Conservation (phyloP, 2,113 vertebrate genomes). For the Phycodurus eques region DNA sequence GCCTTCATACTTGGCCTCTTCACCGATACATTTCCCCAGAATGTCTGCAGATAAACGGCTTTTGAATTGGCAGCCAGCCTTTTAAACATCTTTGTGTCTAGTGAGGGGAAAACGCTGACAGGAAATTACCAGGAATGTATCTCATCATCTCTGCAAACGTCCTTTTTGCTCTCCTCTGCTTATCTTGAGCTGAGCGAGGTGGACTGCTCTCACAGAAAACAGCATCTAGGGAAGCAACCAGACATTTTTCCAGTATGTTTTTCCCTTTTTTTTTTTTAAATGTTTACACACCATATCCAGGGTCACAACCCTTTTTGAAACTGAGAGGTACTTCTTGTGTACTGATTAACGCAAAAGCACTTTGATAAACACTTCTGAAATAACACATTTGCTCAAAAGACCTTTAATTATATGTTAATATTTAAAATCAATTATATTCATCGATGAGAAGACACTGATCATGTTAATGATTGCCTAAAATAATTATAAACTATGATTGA, state of each 20-base stretch:
- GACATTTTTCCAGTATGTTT: not conserved
- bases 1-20: slow-evolving; percentile 91
- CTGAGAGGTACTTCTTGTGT: not conserved
- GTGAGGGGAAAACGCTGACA: slow-evolving; percentile 2
- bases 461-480: too few species aligned
- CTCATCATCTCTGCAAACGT: slow-evolving; percentile 94
- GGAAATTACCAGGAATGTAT: slow-evolving; percentile 87
- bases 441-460: too few species aligned
- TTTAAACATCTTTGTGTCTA: not conserved
- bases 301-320: not conserved
- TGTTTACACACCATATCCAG: not conserved
- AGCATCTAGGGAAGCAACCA: slow-evolving; percentile 74
- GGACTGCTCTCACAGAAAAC: slow-evolving; percentile 92
- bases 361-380: too few species aligned
- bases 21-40: slow-evolving; percentile 89
- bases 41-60: slow-evolving; percentile 72
- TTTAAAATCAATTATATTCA: too few species aligned
- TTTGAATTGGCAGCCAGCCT: not conserved
- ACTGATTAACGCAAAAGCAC: too few species aligned
- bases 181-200: slow-evolving; percentile 81
- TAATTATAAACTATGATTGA: too few species aligned
- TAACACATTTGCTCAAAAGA: too few species aligned
- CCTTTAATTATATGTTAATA: too few species aligned
- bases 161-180: slow-evolving; percentile 86
- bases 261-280: not conserved